Percentiles rank a stretch among this genome's conserved stretches.
phyloP scores from a whole-genome alignment of 2,797 vertebrate species.

The Megaceryle alcyon region DNA sequence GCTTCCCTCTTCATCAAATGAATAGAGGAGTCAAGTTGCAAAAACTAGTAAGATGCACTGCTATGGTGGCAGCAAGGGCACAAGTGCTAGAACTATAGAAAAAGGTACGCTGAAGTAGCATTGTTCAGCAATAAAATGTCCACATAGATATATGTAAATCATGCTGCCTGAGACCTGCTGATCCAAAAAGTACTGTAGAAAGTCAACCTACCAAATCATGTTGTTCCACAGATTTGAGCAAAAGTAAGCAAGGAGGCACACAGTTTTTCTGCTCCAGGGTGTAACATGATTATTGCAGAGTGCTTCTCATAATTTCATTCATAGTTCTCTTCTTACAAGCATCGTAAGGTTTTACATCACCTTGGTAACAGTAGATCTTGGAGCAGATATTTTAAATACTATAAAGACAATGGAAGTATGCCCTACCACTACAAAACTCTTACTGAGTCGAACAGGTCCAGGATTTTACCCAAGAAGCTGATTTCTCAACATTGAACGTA shows the following conservation, averaged over 20 bases:
- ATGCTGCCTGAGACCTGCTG: not conserved
- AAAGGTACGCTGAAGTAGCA: not conserved
- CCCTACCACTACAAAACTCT: rapidly evolving
- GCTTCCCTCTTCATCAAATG: not conserved
- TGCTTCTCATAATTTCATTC: not conserved
- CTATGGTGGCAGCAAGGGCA: not conserved
- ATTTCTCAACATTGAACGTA: not conserved
- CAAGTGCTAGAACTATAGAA: not conserved
- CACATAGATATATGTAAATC: not conserved
- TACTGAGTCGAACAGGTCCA: not conserved
- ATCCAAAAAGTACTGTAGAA: not conserved
- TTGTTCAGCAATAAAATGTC: not conserved
- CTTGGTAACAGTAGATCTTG: not conserved
- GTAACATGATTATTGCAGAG: not conserved
- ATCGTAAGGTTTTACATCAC: not conserved
- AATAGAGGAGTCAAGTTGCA: not conserved
- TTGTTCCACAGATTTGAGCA: not conserved
- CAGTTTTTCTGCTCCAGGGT: not conserved
- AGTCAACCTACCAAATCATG: not conserved
- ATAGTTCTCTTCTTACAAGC: not conserved
- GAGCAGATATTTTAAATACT: not conserved
- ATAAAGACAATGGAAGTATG: not conserved
- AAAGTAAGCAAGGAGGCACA: not conserved
- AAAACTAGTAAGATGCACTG: not conserved
- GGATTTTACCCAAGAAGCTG: not conserved